These are phyloP conservation scores for Calameuta pallipes DNA, from an alignment of 2,888 invertebrate genomes.

Conservation along the genomic window DNA sequence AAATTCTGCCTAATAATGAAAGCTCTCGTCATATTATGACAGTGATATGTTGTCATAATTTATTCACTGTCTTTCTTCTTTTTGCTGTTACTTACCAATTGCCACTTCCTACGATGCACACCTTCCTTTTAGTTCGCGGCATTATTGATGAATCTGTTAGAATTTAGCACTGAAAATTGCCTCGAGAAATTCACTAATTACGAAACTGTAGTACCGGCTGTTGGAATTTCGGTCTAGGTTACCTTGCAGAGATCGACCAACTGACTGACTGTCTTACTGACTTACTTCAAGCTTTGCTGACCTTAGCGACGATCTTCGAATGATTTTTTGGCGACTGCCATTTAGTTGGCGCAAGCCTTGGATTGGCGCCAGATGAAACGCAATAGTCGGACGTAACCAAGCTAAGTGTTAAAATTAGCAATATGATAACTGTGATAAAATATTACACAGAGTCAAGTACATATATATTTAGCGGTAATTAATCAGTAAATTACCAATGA, in stretches of 20 bases:
- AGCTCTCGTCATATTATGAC: neutral
- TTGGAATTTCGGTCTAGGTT: neutral
- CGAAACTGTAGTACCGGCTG: neutral
- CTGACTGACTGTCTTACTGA: constrained; percentile 50
- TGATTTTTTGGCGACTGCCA: constrained; percentile 43
- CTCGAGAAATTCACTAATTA: neutral
- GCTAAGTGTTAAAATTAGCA: constrained; percentile 54
- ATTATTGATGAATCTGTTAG: constrained; percentile 19
- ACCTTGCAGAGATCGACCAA: constrained; percentile 32
- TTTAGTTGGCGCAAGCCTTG: constrained; percentile 47
- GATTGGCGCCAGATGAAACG: constrained; percentile 49
- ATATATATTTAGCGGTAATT: neutral
- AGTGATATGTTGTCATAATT: neutral
- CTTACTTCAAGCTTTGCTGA: constrained; percentile 51
- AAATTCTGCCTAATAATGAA: neutral
- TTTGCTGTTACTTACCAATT: constrained; percentile 65
- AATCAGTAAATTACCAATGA: neutral
- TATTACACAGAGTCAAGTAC: neutral
- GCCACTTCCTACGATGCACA: constrained; percentile 70
- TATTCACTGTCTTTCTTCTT: neutral
- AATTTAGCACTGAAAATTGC: neutral
- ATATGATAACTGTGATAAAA: constrained; percentile 42
- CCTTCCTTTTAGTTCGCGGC: constrained; percentile 61
- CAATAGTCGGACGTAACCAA: constrained; percentile 31
- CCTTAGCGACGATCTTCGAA: constrained; percentile 49